Conservation (phyloP, 1,140 invertebrate genomes). For the Nebria ingens region DNA sequence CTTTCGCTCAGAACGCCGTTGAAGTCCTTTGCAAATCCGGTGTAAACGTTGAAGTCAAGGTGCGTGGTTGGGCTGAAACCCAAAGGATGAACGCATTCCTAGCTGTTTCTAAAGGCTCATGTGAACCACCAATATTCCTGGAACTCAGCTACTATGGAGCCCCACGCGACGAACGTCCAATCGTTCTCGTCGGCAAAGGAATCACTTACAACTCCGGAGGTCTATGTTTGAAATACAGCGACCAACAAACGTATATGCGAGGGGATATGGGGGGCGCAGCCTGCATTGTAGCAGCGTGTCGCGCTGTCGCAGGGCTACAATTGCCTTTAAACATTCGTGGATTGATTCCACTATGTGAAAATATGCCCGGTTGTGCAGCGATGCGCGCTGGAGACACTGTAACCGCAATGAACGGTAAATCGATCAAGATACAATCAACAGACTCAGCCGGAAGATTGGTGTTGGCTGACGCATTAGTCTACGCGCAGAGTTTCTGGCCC, state of each 20-base stretch:
- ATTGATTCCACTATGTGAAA: slow-evolving; percentile 50
- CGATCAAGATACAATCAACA: slow-evolving; percentile 53
- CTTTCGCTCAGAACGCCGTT: slow-evolving; percentile 42
- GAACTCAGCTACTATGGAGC: slow-evolving; percentile 44
- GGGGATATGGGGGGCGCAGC: slow-evolving; percentile 63
- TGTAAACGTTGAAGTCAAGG: slow-evolving; percentile 42
- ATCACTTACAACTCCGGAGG: slow-evolving; percentile 59
- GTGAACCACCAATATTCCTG: slow-evolving; percentile 49
- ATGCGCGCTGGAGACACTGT: slow-evolving; percentile 56
- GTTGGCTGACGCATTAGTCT: slow-evolving; percentile 52
- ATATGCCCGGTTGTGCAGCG: slow-evolving; percentile 49
- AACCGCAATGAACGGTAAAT: slow-evolving; percentile 51
- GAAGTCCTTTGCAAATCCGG: slow-evolving; percentile 36
- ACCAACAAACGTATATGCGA: slow-evolving; percentile 49
- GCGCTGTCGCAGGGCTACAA: slow-evolving; percentile 40
- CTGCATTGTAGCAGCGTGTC: slow-evolving; percentile 41
- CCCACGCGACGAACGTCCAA: slow-evolving; percentile 32
- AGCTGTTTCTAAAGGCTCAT: slow-evolving; percentile 48
- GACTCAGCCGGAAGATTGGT: slow-evolving; percentile 55
- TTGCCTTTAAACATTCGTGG: slow-evolving; percentile 47
- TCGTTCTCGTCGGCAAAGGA: slow-evolving; percentile 42
- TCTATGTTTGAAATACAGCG: slow-evolving; percentile 46
- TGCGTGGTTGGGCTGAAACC: slow-evolving; percentile 46
- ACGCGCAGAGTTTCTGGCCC: slow-evolving; percentile 49
- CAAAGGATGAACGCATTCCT: slow-evolving; percentile 54